These are phyloP conservation scores for Neodiprion lecontei DNA, from an alignment of 1,140 invertebrate species.

Conservation along the genomic window DNA sequence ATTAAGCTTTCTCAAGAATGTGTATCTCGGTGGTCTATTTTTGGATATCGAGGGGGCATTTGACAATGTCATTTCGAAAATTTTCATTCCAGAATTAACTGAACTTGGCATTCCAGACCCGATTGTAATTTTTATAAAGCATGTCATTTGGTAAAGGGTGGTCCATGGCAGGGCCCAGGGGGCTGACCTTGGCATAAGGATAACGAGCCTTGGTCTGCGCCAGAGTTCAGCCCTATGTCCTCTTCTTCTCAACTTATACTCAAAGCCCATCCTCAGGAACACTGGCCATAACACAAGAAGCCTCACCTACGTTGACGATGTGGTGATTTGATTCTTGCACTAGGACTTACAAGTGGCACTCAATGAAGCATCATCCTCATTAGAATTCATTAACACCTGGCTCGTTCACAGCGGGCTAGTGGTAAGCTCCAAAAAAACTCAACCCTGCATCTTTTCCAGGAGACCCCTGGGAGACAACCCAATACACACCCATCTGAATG, in stretches of 20 bases:
- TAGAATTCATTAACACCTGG: not conserved
- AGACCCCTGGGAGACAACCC: not conserved
- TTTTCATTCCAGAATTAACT: slow-evolving; percentile 11
- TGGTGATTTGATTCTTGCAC: not conserved
- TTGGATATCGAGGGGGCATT: slow-evolving; percentile 22
- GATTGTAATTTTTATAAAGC: not conserved
- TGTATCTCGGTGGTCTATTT: slow-evolving; percentile 8
- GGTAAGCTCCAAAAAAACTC: not conserved
- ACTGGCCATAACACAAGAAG: not conserved
- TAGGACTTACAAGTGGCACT: not conserved
- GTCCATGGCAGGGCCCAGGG: not conserved
- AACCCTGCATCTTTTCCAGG: not conserved
- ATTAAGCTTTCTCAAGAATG: slow-evolving; percentile 14
- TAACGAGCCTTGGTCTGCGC: not conserved
- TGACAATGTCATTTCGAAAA: slow-evolving; percentile 17
- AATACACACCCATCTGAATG: not conserved
- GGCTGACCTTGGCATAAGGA: not conserved
- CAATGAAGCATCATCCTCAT: not conserved
- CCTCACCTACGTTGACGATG: not conserved
- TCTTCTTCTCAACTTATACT: not conserved
- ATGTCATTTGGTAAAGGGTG: not conserved
- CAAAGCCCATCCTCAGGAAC: not conserved
- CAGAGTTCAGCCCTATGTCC: not conserved
- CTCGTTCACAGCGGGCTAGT: not conserved
- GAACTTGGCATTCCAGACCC: slow-evolving; percentile 1